Evolutionary conservation across 2,113 vertebrate genomes (phyloP).

Genomic region (Odocoileus hemionus): DNA sequence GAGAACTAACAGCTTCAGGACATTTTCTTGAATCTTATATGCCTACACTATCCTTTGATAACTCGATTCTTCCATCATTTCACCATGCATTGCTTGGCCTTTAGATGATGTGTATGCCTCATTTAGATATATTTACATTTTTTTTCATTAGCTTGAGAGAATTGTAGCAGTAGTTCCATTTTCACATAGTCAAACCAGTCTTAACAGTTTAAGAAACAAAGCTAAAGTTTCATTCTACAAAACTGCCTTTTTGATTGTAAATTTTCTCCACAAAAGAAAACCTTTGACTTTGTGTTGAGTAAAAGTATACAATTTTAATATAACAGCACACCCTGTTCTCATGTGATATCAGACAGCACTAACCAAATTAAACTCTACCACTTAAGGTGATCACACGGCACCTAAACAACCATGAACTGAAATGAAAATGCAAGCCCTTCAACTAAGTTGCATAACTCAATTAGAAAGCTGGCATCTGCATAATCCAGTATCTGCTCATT

Average conservation of each 20-base stretch:
- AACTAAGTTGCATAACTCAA: background rate
- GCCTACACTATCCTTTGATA: background rate
- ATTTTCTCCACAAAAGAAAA: background rate
- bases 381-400: background rate
- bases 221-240: background rate
- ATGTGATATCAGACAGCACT: background rate
- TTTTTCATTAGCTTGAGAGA: background rate
- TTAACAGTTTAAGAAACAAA: background rate
- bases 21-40: background rate
- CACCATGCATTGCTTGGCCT: background rate
- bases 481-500: background rate
- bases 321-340: background rate
- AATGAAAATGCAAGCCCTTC: background rate
- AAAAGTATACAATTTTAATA: background rate
- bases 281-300: background rate
- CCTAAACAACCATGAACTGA: background rate
- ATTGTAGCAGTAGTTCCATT: background rate
- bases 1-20: background rate
- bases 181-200: background rate
- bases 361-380: background rate
- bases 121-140: background rate
- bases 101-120: background rate
- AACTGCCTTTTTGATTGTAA: background rate
- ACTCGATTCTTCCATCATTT: background rate
- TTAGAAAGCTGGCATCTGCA: background rate